Evolutionary conservation across 2,888 invertebrate genomes (phyloP), one percentile per base, ranked within the genome.

Genomic region (Pycnomerus fuliginosus): DNA sequence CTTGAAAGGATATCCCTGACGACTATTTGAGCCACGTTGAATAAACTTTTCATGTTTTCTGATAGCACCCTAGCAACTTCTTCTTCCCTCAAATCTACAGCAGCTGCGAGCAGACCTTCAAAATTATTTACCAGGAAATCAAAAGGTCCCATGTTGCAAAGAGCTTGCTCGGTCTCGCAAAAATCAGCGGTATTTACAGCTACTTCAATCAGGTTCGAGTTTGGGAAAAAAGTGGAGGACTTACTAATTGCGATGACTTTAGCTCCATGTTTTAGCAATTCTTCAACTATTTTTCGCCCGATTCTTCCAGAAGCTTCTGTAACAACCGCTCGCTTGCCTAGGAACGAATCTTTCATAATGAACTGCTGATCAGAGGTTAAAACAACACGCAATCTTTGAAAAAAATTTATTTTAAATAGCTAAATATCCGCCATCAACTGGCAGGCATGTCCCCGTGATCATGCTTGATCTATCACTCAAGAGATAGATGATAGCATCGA

Each of bases 1-100:
- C 82, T 77, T 20, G 79, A 76, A 24, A 88, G 76, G 79, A 95
- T 82, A 64, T 84, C 80, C 49, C 77, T 80, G 8, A 85, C 83
- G 31, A 93, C 81, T 13, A 87, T 74, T 79, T 96, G 93, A 27
- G 90, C 87, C 2, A 95, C 80, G 69, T 91, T 90, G 35, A 95
- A 78, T 0, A 87, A 76, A 1, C 89, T 83, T 71, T 93, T 93
- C 1, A 92, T 84, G 72, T 96, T 96, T 0, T 91, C 74, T 67
- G 83, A 76, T 61, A 87, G 84, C 4, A 76, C 77, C 48, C 85
- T 86, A 71, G 28, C 37, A 16, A 38, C 14, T 13, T 38, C 37
- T 8, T 28, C 14, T 23, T 38, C 37, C 15, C 30, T 30, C 15
- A 38, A n/a, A 16, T 38, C 37, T 8, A 29, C 10, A 14, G 30